Evolutionary conservation across 1,140 invertebrate genomes (phyloP).

Genomic region (Anastrepha obliqua): DNA sequence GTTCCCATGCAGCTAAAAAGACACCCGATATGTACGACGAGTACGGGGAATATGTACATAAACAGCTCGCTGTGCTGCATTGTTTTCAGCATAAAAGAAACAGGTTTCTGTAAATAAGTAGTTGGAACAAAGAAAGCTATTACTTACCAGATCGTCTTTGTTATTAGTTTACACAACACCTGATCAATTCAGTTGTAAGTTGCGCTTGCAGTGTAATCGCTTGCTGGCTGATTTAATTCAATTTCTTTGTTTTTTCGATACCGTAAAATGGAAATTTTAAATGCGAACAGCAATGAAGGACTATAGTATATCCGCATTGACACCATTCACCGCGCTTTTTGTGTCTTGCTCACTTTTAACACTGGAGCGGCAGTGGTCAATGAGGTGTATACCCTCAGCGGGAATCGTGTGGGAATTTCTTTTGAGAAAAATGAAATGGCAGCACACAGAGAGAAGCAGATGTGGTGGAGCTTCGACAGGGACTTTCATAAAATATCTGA

Average conservation of each 20-base stretch:
- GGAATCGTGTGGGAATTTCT: too few relatives aligned
- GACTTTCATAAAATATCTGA: too few relatives aligned
- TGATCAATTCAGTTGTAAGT: not conserved
- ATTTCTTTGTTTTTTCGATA: not conserved
- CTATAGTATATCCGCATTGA: too few relatives aligned
- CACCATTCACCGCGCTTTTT: too few relatives aligned
- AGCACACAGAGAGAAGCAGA: too few relatives aligned
- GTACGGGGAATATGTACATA: not conserved
- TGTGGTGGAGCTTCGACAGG: too few relatives aligned
- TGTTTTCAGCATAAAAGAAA: not conserved
- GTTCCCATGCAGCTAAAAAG: too few relatives aligned
- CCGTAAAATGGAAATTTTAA: not conserved
- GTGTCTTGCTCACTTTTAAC: too few relatives aligned
- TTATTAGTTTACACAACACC: not conserved
- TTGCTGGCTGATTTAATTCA: not conserved
- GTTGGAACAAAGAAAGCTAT: not conserved
- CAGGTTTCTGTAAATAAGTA: not conserved
- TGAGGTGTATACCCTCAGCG: too few relatives aligned
- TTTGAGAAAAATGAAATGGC: too few relatives aligned
- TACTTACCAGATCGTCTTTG: not conserved
- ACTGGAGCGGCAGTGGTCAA: too few relatives aligned
- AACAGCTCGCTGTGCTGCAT: not conserved
- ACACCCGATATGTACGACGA: too few relatives aligned
- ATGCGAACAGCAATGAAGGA: not conserved
- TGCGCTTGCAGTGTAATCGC: not conserved